phyloP scores from a whole-genome alignment of 2,113 vertebrate genomes.

The Verasper variegatus region DNA sequence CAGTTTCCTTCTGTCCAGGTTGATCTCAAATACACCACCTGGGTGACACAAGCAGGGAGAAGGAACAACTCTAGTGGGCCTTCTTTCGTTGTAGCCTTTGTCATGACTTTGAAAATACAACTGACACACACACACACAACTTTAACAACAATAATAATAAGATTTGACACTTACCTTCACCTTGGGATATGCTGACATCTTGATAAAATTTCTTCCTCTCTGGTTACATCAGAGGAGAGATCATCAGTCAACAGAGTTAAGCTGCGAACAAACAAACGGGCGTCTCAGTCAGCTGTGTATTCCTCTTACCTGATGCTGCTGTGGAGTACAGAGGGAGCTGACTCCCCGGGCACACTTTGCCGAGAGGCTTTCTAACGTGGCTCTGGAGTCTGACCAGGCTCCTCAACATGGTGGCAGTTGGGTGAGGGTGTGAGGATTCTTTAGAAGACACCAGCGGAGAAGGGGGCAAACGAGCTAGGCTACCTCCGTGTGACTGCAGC shows the following conservation, averaged over 20 bases:
- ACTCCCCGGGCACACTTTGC: constrained; percentile 28
- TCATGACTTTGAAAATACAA: no score
- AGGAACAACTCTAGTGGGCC: no score
- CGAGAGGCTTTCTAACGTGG: constrained; percentile 27
- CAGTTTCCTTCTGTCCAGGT: constrained; percentile 92
- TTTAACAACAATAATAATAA: no score
- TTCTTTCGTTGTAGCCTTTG: no score
- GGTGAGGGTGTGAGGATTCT: neutral
- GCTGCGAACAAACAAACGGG: neutral
- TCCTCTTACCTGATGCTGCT: constrained; percentile 64
- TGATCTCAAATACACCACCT: constrained; percentile 94
- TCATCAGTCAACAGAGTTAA: neutral
- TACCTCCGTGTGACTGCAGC: neutral
- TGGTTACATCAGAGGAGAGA: constrained; percentile 62
- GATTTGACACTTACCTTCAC: constrained; percentile 85
- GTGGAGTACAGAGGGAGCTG: constrained; percentile 54
- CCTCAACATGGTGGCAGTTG: constrained; percentile 62
- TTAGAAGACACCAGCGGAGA: constrained; percentile 21
- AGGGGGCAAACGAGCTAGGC: neutral
- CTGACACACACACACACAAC: no score
- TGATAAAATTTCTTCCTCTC: constrained; percentile 94
- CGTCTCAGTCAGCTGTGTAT: neutral
- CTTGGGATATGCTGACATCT: constrained; percentile 92
- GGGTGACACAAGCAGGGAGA: neutral
- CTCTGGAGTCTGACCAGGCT: constrained; percentile 54